phyloP scores from a whole-genome alignment of 1,140 invertebrate genomes.

The Drosophila serrata region DNA sequence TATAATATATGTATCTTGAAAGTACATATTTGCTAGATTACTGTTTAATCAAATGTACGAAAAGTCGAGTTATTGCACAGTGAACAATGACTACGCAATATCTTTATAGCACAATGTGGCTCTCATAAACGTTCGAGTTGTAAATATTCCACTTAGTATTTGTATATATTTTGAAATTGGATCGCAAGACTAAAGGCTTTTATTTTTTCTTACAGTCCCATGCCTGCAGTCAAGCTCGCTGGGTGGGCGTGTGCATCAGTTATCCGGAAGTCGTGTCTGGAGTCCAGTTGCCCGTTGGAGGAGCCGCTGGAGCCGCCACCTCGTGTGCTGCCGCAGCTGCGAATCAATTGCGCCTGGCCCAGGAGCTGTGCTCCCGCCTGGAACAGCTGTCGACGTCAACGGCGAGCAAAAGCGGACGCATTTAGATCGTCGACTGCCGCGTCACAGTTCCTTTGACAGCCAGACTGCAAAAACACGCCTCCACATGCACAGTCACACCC shows the following conservation, averaged over 20 bases:
- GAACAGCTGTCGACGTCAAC: slow-evolving; percentile 86
- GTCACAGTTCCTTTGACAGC: slow-evolving; percentile 66
- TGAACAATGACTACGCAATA: slow-evolving; percentile 8
- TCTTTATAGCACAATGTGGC: neutral
- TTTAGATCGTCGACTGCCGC: slow-evolving; percentile 30
- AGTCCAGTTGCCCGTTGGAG: slow-evolving; percentile 63
- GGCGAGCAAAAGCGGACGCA: slow-evolving; percentile 73
- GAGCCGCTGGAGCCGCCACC: slow-evolving; percentile 49
- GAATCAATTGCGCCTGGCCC: slow-evolving; percentile 77
- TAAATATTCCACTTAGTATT: slow-evolving; percentile 6
- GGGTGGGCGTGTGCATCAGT: slow-evolving; percentile 89
- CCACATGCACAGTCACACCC: slow-evolving; percentile 53
- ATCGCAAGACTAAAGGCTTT: slow-evolving; percentile 16
- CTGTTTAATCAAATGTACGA: slow-evolving; percentile 28
- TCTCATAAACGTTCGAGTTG: slow-evolving; percentile 2
- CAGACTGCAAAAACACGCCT: slow-evolving; percentile 42
- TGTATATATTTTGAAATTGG: neutral
- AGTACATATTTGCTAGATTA: slow-evolving; percentile 16
- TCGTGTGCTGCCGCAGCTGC: slow-evolving; percentile 74
- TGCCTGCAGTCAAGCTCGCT: slow-evolving; percentile 90
- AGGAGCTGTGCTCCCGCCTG: slow-evolving; percentile 86
- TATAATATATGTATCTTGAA: slow-evolving; percentile 12
- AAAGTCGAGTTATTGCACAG: neutral
- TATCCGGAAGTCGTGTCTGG: slow-evolving; percentile 85
- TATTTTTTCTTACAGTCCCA: slow-evolving; percentile 88